These are phyloP conservation scores for Oreotrochilus melanogaster DNA, from an alignment of 2,113 vertebrate species.

Conservation along the genomic window DNA sequence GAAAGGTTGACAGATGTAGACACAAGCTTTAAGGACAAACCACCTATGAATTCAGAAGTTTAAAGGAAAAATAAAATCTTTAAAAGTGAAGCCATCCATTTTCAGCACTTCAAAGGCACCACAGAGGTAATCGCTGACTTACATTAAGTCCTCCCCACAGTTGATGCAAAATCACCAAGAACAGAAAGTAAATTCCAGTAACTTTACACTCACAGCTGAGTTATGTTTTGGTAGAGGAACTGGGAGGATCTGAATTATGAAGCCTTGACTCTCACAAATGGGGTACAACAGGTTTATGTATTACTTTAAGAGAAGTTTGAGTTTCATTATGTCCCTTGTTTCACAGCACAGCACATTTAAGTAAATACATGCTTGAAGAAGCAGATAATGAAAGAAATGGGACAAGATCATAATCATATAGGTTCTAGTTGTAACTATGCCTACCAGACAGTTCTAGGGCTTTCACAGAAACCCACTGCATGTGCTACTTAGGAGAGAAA, in stretches of 20 bases:
- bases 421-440: neutral
- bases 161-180: neutral
- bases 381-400: neutral
- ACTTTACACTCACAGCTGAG: neutral
- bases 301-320: neutral
- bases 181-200: neutral
- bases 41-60: neutral
- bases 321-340: neutral
- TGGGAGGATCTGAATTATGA: neutral
- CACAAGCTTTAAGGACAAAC: neutral
- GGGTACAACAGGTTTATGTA: neutral
- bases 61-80: neutral
- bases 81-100: neutral
- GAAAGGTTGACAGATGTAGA: neutral
- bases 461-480: neutral
- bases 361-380: neutral
- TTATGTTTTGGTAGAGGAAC: neutral
- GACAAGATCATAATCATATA: neutral
- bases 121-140: rapidly evolving
- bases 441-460: neutral
- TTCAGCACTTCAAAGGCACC: neutral
- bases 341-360: neutral
- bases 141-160: neutral
- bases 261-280: neutral
- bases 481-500: neutral